phyloP scores from a whole-genome alignment of 2,888 invertebrate species.

The Boloria euphrosyne region DNA sequence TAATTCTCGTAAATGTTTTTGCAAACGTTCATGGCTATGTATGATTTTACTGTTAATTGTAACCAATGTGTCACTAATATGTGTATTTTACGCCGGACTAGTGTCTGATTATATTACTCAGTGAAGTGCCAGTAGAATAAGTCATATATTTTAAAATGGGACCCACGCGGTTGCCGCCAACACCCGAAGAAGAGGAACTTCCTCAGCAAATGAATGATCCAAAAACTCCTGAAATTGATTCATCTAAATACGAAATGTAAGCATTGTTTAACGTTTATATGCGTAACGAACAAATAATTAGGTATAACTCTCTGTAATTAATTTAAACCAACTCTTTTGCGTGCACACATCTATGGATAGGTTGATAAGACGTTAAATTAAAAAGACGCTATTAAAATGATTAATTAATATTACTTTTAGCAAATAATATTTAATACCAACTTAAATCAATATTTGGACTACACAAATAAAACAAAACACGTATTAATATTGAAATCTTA shows the following conservation, averaged over 20 bases:
- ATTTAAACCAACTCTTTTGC: background rate
- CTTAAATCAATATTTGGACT: too few relatives aligned
- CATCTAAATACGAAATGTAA: slow-evolving; percentile 61
- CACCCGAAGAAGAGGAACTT: slow-evolving; percentile 71
- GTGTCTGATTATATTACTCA: slow-evolving; percentile 52
- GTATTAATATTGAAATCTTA: too few relatives aligned
- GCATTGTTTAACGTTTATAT: slow-evolving; percentile 35
- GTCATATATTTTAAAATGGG: slow-evolving; percentile 54
- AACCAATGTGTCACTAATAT: slow-evolving; percentile 52
- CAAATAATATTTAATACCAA: too few relatives aligned
- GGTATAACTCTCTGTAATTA: background rate
- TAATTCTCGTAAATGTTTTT: slow-evolving; percentile 31
- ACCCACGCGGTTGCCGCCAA: slow-evolving; percentile 69
- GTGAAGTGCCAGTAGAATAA: slow-evolving; percentile 46
- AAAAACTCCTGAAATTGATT: slow-evolving; percentile 54
- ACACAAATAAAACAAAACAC: too few relatives aligned
- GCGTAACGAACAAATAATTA: background rate
- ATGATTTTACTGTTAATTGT: slow-evolving; percentile 56
- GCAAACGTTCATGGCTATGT: slow-evolving; percentile 47
- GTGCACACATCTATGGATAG: background rate
- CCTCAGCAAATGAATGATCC: slow-evolving; percentile 54
- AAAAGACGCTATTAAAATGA: too few relatives aligned
- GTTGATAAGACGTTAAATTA: too few relatives aligned
- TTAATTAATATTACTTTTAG: too few relatives aligned
- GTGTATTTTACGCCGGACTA: slow-evolving; percentile 56